Evolutionary conservation across 2,888 invertebrate genomes (phyloP), one percentile per base, ranked within the genome.

Genomic region (Pammene fasciana): DNA sequence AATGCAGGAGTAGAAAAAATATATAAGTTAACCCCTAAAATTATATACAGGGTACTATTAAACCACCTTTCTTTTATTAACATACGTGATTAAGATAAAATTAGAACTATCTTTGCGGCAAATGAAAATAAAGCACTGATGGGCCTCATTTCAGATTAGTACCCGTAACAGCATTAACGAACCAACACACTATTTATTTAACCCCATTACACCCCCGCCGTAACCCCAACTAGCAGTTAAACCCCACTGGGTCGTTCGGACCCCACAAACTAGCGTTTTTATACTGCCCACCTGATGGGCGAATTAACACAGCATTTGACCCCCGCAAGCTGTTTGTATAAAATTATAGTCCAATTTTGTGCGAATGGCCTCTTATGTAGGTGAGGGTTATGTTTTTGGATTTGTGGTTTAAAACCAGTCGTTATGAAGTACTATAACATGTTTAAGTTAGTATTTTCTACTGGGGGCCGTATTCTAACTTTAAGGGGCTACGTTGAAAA

Each of bases 251-350:
- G 74, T 78, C 77, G 77, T 80, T 80, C 74, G 72, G 74, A 72
- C 73, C 74, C 74, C 75, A 73, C 73, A 72, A 78, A 81, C 79
- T 80, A 79, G 74, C 78, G 80, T 86, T 87, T 86, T 88, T 86
- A 81, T 79, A 75, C 46, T 43, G 43, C 43, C 34, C 10, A 57
- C 75, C 80, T 76, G 79, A 38, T 38, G 38, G 9, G 8, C 43
- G 46, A 80, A 86, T 85, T 82, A 87, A 82, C 83, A 78, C 74
- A 46, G 14, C 46, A 74, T 84, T 85, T 80, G 77, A 65, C 75
- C 79, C 26, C 62, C 43, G 43, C 43, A 57, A 68, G 70, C 73
- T 73, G 73, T 74, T 75, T 74, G 74, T 71, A 64, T 71, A 54
- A 71, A 72, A 73, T 75, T 46, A 68, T 59, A 59, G 59, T 43